phyloP scores from a whole-genome alignment of 2,888 invertebrate genomes.

The Diarsia dahlii region DNA sequence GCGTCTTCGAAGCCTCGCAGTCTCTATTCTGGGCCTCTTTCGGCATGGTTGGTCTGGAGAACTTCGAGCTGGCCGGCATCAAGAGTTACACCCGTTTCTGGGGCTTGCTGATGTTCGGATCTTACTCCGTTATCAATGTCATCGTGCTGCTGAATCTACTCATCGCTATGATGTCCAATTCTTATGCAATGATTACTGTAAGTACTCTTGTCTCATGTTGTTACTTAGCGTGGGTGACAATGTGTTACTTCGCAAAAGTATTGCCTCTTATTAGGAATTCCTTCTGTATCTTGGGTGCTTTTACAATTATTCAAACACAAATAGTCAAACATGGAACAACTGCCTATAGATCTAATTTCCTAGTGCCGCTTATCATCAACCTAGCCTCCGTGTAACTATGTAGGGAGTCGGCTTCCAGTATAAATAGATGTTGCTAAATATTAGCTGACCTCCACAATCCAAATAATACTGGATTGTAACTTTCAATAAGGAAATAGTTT shows the following conservation, averaged over 20 bases:
- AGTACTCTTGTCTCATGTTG: constrained; percentile 75
- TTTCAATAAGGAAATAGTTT: background rate
- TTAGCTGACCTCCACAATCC: background rate
- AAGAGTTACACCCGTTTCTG: constrained; percentile 98
- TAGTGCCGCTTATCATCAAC: background rate
- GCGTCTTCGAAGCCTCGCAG: constrained; percentile 98
- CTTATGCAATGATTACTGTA: constrained; percentile 97
- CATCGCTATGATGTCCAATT: constrained; percentile 99
- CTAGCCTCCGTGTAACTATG: too few relatives aligned
- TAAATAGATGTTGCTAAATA: background rate
- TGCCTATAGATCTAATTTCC: background rate
- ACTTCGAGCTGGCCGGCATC: constrained; percentile 96
- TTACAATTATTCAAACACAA: background rate
- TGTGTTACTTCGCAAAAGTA: background rate
- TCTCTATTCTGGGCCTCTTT: constrained; percentile 99
- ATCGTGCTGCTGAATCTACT: constrained; percentile 98
- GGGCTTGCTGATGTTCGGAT: constrained; percentile 98
- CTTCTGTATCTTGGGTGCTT: background rate
- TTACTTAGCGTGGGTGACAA: background rate
- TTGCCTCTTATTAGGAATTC: too few relatives aligned
- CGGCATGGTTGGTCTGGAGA: constrained; percentile 96
- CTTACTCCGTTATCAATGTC: constrained; percentile 98
- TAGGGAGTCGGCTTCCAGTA: background rate
- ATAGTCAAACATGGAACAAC: background rate
- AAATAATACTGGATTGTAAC: background rate